Conservation (phyloP, 2,888 invertebrate species). For the Morpho deidamia region DNA sequence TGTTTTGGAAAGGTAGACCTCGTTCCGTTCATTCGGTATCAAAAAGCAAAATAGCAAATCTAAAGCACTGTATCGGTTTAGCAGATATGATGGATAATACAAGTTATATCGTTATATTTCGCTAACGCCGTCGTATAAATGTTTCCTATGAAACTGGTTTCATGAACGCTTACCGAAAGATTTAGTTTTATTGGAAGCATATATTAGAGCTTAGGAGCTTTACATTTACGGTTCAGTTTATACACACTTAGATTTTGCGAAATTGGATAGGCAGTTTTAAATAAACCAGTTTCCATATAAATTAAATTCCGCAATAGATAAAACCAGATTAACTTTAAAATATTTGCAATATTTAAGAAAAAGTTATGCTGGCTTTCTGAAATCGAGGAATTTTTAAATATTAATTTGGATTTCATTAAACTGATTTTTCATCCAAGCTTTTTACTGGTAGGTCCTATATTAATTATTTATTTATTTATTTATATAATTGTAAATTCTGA, state of each 20-base stretch:
- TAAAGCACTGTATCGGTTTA: too few relatives aligned
- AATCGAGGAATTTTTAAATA: too few relatives aligned
- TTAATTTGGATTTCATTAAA: too few relatives aligned
- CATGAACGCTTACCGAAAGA: not conserved
- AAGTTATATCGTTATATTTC: not conserved
- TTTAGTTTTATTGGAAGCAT: not conserved
- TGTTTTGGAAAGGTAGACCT: too few relatives aligned
- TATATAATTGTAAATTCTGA: too few relatives aligned
- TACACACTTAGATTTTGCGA: constrained; percentile 8
- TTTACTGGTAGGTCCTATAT: too few relatives aligned
- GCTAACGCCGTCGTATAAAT: not conserved
- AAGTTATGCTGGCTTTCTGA: not conserved
- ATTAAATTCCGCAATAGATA: constrained; percentile 8
- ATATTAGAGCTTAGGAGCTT: constrained; percentile 8
- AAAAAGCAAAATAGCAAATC: too few relatives aligned
- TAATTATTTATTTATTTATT: too few relatives aligned
- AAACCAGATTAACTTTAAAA: not conserved
- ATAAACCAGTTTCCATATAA: constrained; percentile 12
- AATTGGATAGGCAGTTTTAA: constrained; percentile 4
- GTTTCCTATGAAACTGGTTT: not conserved
- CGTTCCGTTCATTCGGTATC: too few relatives aligned
- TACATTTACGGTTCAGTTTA: constrained; percentile 7
- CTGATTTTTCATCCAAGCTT: too few relatives aligned
- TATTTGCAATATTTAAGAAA: not conserved
- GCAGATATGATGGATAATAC: too few relatives aligned